These are phyloP conservation scores for Limnothrissa miodon DNA, from an alignment of 2,113 vertebrate genomes.

Conservation along the genomic window DNA sequence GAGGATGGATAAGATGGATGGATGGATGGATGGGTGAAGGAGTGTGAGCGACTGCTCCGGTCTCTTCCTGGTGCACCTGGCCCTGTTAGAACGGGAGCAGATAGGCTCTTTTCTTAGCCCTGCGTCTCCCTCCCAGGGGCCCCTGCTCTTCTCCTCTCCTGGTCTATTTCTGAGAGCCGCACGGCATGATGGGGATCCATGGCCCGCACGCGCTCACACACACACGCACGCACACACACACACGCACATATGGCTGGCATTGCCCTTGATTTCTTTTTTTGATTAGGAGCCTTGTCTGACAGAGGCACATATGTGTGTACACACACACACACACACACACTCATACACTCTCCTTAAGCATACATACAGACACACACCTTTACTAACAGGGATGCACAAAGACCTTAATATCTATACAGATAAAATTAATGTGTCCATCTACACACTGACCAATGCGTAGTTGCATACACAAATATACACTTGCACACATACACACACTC, in stretches of 20 bases:
- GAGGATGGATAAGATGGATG: background rate
- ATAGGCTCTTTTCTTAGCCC: conserved; percentile 76
- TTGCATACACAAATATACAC: background rate
- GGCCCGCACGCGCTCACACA: conserved; percentile 40
- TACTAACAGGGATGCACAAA: conserved; percentile 39
- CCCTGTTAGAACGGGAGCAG: conserved; percentile 76
- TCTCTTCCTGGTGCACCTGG: conserved; percentile 62
- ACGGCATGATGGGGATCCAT: conserved; percentile 66
- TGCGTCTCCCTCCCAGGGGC: conserved; percentile 66
- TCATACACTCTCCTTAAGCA: conserved; percentile 2
- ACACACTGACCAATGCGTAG: background rate
- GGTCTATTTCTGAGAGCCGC: conserved; percentile 68
- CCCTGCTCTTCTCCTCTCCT: conserved; percentile 62
- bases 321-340: background rate
- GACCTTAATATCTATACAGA: conserved; percentile 25
- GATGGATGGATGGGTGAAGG: background rate
- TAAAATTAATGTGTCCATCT: background rate
- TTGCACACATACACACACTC: background rate
- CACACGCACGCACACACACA: conserved; percentile 18
- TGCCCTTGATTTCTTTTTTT: too few species aligned
- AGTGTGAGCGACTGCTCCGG: background rate
- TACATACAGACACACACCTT: background rate
- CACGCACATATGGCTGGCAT: conserved; percentile 17
- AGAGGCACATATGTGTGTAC: background rate
- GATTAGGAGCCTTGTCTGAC: background rate